phyloP scores from a whole-genome alignment of 2,888 invertebrate genomes.

The Tridacna crocea region DNA sequence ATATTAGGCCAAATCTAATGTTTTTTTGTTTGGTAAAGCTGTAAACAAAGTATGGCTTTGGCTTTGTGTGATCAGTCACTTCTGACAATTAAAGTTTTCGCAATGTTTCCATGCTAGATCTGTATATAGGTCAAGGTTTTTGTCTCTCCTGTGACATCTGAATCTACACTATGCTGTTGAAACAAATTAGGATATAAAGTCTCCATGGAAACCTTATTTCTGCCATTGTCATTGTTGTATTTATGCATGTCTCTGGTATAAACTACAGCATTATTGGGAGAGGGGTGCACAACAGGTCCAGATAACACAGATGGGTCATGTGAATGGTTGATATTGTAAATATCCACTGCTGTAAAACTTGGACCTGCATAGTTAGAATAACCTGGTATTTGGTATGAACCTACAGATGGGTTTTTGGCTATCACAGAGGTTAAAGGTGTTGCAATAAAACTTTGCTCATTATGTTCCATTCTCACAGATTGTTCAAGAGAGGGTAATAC shows the following conservation, averaged over 20 bases:
- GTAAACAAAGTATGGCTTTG: no score
- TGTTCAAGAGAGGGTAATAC: no score
- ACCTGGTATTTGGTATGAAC: neutral
- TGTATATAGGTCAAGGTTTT: slow-evolving; percentile 27
- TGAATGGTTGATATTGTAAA: neutral
- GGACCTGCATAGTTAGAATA: neutral
- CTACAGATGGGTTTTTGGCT: neutral
- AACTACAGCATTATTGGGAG: neutral
- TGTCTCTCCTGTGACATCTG: slow-evolving; percentile 7
- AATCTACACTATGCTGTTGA: slow-evolving; percentile 14
- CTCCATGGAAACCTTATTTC: neutral
- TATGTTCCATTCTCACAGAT: no score
- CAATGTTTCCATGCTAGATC: neutral
- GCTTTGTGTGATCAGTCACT: no score
- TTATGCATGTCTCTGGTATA: slow-evolving; percentile 17
- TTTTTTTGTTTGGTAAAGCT: no score
- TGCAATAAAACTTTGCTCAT: neutral
- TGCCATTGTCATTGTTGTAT: neutral
- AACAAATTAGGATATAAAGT: slow-evolving; percentile 11
- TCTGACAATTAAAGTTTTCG: no score
- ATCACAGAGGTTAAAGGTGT: neutral
- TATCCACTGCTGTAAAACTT: neutral
- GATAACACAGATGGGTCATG: neutral
- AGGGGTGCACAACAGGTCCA: neutral
- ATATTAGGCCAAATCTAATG: no score